Evolutionary conservation across 2,797 vertebrate genomes (phyloP).

Genomic region (Syngnathus rostellatus): DNA sequence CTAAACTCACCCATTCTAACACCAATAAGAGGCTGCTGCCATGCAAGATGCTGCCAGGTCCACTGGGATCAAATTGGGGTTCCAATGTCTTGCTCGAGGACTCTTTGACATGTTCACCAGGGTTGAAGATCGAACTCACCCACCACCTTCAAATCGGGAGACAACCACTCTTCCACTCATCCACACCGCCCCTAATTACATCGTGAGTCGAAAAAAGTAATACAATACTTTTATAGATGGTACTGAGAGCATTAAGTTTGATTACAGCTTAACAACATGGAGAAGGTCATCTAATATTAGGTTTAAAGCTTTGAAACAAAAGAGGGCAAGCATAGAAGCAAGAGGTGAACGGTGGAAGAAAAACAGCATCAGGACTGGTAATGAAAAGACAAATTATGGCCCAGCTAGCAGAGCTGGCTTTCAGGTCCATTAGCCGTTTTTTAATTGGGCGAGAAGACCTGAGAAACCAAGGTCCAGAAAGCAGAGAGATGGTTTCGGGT

Average conservation of each 20-base stretch:
- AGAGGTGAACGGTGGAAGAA: conserved; percentile 1
- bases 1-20: too few species aligned
- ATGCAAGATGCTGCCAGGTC: too few species aligned
- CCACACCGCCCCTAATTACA: too few species aligned
- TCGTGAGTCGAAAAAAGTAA: not conserved
- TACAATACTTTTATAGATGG: too few species aligned
- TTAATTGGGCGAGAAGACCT: not conserved
- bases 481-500: conserved; percentile 12
- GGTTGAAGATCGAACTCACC: too few species aligned
- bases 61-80: too few species aligned
- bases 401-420: conserved; percentile 1
- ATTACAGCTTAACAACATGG: not conserved
- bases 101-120: too few species aligned
- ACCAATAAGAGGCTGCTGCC: too few species aligned
- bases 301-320: not conserved
- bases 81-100: too few species aligned
- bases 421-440: conserved; percentile 6
- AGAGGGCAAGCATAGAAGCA: not conserved
- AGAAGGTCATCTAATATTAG: conserved; percentile 1
- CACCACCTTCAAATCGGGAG: too few species aligned
- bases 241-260: not conserved
- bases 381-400: conserved; percentile 4
- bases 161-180: too few species aligned
- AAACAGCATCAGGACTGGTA: conserved; percentile 2
- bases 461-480: not conserved